phyloP scores from a whole-genome alignment of 1,140 invertebrate species.

The Bombus confusus region DNA sequence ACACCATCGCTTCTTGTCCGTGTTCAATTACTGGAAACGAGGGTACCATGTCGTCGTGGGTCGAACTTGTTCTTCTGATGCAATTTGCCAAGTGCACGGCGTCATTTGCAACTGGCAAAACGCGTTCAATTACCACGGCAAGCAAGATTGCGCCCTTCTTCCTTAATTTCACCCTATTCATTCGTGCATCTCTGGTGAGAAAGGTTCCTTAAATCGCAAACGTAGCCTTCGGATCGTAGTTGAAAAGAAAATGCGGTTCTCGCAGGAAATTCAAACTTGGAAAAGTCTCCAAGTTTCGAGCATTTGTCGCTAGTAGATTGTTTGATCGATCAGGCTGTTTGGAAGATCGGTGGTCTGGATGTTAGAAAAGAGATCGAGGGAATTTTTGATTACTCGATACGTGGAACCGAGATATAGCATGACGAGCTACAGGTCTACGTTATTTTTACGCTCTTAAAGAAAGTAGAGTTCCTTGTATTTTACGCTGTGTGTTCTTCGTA shows the following conservation, averaged over 20 bases:
- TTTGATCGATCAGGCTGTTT: no score
- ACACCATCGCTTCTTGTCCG: background rate
- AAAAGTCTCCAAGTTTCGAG: background rate
- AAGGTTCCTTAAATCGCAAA: background rate
- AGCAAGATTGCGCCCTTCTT: background rate
- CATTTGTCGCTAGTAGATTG: background rate
- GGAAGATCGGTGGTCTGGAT: no score
- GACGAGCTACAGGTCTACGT: background rate
- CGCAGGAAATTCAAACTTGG: background rate
- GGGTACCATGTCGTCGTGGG: slow-evolving; percentile 14
- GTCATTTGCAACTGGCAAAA: background rate
- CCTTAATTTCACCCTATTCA: background rate
- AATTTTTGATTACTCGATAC: no score
- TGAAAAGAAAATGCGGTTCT: background rate
- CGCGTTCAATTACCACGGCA: background rate
- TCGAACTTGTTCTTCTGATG: slow-evolving; percentile 5
- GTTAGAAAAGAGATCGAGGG: no score
- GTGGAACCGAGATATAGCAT: no score
- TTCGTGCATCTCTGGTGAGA: background rate
- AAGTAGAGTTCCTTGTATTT: background rate
- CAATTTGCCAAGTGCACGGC: background rate
- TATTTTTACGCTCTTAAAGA: background rate
- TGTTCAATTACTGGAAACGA: slow-evolving; percentile 16
- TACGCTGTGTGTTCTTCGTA: no score
- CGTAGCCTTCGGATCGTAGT: background rate